Evolutionary conservation across 1,140 invertebrate species (phyloP), one percentile per base, ranked within the genome.

Genomic region (Thrips palmi): DNA sequence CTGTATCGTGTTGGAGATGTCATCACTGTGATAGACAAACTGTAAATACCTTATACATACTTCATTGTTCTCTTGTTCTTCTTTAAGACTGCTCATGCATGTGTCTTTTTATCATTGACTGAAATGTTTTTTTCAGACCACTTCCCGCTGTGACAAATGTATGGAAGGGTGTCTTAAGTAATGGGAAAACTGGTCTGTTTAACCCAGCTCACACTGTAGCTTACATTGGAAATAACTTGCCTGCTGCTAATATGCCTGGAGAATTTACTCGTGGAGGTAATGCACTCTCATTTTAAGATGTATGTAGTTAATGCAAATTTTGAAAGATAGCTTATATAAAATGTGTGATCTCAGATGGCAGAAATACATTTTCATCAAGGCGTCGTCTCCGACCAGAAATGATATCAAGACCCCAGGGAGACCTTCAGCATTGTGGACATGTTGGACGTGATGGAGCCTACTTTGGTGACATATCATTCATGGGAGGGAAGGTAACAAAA

Each of bases 331-430:
- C n/a, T n/a, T n/a, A n/a, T n/a, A 19, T 23, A 34, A 5, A 33
- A 38, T 20, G 25, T 41, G 18, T n/a, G 20, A 33, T 37, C 44
- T 27, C 55, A 56, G 63, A 63, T 48, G 57, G 58, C 4, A 65
- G 68, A 45, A 59, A 55, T 33, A 56, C 55, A 0, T 68, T 71
- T 47, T 67, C 71, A 0, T 73, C 69, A 2, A 62, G 68, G 38
- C 58, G 73, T 41, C 74, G 78, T 45, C 65, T 91, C 37, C 65
- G 79, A 33, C 74, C 79, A 0, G 87, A 91, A 50, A 91, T 97
- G 89, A 98, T 97, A 46, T 93, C 89, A 8, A 74, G 77, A 21
- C 93, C 94, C 0, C 87, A 97, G 56, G 91, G 88, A 23, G 92
- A 97, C 59, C 70, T 97, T 0, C 88, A 93, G 52, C 93, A 97